These are phyloP conservation scores for Spea hammondii DNA, from an alignment of 2,797 vertebrate species.

Conservation along the genomic window DNA sequence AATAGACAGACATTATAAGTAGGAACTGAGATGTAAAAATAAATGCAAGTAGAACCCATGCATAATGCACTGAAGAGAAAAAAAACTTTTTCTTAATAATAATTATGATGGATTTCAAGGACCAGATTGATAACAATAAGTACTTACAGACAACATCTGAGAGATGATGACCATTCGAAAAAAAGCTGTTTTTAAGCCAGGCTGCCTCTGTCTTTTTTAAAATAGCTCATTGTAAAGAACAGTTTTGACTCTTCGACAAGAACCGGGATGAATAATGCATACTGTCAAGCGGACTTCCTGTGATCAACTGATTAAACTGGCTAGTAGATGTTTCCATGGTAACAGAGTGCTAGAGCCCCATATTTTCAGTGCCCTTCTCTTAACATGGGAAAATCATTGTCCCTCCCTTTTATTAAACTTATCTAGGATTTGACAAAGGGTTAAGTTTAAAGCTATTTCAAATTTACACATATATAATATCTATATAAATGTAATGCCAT, in stretches of 20 bases:
- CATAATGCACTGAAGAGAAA: slow-evolving; percentile 5
- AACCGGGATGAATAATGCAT: slow-evolving; percentile 74
- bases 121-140: slow-evolving; percentile 52
- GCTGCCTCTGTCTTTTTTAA: slow-evolving; percentile 66
- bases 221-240: slow-evolving; percentile 66
- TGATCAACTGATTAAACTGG: slow-evolving; percentile 72
- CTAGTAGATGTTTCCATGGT: slow-evolving; percentile 75
- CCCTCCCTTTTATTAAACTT: slow-evolving; percentile 66
- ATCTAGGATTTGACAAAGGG: background rate
- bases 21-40: background rate
- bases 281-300: slow-evolving; percentile 69
- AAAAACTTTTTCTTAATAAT: slow-evolving; percentile 38
- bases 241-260: slow-evolving; percentile 73
- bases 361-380: slow-evolving; percentile 61
- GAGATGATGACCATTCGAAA: slow-evolving; percentile 46
- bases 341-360: slow-evolving; percentile 74
- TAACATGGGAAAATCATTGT: slow-evolving; percentile 62
- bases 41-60: background rate
- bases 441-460: background rate
- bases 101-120: background rate
- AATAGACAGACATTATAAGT: too few relatives aligned
- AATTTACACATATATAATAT: too few relatives aligned
- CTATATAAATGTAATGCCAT: too few relatives aligned
- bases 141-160: slow-evolving; percentile 64
- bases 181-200: slow-evolving; percentile 59